Conservation (phyloP, 2,888 invertebrate genomes). For the Calliphora vomitoria region DNA sequence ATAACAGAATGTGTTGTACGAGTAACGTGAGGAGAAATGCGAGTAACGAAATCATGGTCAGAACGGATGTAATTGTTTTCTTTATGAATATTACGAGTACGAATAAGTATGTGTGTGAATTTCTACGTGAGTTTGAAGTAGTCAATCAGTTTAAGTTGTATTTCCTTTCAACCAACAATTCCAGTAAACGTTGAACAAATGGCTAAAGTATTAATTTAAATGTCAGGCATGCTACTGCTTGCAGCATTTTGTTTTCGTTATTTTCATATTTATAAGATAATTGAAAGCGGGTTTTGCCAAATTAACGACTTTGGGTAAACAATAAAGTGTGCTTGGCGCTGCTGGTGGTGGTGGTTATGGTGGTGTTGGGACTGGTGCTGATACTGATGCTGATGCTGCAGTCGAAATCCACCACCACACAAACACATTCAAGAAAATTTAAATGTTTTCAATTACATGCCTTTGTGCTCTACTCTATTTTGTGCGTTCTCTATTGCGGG, state of each 20-base stretch:
- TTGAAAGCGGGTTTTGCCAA: constrained; percentile 84
- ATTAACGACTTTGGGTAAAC: constrained; percentile 82
- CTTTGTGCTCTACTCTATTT: constrained; percentile 21
- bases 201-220: constrained; percentile 54
- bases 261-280: constrained; percentile 84
- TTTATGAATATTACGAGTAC: constrained; percentile 44
- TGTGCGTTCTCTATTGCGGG: constrained; percentile 29
- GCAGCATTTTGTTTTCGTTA: constrained; percentile 77
- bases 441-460: constrained; percentile 51
- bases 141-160: constrained; percentile 47
- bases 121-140: constrained; percentile 46
- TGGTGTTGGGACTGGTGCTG: not conserved
- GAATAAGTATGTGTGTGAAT: constrained; percentile 24
- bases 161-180: constrained; percentile 50
- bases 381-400: not conserved
- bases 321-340: constrained; percentile 73
- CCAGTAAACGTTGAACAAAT: constrained; percentile 59
- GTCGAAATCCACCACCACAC: constrained; percentile 45
- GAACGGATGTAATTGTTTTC: constrained; percentile 64
- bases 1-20: not conserved
- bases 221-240: constrained; percentile 70
- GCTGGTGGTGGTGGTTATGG: constrained; percentile 11
- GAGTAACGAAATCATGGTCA: constrained; percentile 55
- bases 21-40: not conserved
- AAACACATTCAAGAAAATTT: constrained; percentile 22